Base-by-base conservation (phyloP, 92 coral and sea anemone genomes). In the Bergia sp. region DNA sequence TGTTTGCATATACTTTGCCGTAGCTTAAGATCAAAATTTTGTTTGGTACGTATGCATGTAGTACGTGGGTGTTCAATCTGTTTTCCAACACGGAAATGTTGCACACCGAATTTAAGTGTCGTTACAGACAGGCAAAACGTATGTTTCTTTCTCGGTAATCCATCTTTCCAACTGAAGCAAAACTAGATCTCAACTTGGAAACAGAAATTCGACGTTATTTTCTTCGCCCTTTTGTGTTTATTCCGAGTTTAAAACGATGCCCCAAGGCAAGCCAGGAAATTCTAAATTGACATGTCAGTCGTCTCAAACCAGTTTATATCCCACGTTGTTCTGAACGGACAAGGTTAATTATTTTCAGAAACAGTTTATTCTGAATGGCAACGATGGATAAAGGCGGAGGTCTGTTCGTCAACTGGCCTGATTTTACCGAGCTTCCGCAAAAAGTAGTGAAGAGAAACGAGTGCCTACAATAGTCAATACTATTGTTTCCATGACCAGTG, bases 191-290 rank as follows among this genome's bases (percentile, higher is more conserved):
- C 78, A 82, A 40, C 87, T 36, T 15, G 23, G n/a, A 69, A 71
- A 84, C 87, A 84, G 87, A 47, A 76, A 69, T 42, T 36, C 44
- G 5, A 7, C 64, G 16, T 45, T 15, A 20, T 16, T 71, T 45
- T 71, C 45, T 18, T 41, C 37, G 20, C 7, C 20, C 43, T 20
- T 76, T 74, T 74, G 86, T 82, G 39, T 16, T 20, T 20, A 38
- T 39, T 29, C 58, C 40, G 86, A 82, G 37, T 39, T 82, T 43
- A 82, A 69, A 71, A 45, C 44, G 43, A 10, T 45, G 87, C 79
- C 87, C 38, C 41, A 7, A 72, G 87, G 87, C 87, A 84, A 37
- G 36, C 18, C 44, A 47, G 87, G 73, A 81, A 80, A 15, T 76
- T 76, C 5, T 42, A 76, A 76, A 40, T 44, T 9, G 53, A 76